Conservation (phyloP, 2,888 invertebrate genomes). For the Melieria omissa region DNA sequence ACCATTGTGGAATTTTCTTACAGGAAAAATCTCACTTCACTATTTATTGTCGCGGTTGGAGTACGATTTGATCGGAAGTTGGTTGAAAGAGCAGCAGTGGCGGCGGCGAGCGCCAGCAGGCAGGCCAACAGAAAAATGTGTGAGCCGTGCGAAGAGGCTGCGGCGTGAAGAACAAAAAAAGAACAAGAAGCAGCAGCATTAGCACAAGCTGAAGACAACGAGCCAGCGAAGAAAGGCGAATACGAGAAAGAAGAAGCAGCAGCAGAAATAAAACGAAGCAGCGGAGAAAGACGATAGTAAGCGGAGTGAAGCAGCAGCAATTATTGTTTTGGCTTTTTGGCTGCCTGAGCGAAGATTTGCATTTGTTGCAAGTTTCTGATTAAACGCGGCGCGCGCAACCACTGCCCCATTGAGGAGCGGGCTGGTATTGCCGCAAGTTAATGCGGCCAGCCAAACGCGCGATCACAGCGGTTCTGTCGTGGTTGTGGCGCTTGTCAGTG, state of each 20-base stretch:
- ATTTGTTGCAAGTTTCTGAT: not conserved
- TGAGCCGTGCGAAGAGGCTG: slow-evolving; percentile 29
- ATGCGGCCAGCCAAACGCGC: not conserved
- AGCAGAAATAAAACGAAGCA: slow-evolving; percentile 22
- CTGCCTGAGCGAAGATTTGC: not conserved
- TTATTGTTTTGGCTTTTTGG: slow-evolving; percentile 17
- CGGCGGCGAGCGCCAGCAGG: slow-evolving; percentile 13
- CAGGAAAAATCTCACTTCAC: not conserved
- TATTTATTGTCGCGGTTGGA: not conserved
- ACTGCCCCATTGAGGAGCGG: not conserved
- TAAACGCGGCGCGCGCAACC: not conserved
- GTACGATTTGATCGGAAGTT: not conserved
- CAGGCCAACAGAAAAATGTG: slow-evolving; percentile 24
- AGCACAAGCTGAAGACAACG: slow-evolving; percentile 8
- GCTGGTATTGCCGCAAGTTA: not conserved
- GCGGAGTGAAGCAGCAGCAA: slow-evolving; percentile 20
- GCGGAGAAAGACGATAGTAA: slow-evolving; percentile 16
- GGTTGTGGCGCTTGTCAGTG: not conserved
- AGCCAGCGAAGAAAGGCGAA: not conserved
- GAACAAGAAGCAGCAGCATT: slow-evolving; percentile 25
- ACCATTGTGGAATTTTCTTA: not conserved
- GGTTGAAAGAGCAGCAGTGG: not conserved
- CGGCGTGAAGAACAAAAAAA: slow-evolving; percentile 22
- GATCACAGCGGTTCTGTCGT: not conserved
- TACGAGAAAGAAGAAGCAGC: slow-evolving; percentile 3